phyloP scores from a whole-genome alignment of 1,140 invertebrate species.

The Papilio polyxenes region DNA sequence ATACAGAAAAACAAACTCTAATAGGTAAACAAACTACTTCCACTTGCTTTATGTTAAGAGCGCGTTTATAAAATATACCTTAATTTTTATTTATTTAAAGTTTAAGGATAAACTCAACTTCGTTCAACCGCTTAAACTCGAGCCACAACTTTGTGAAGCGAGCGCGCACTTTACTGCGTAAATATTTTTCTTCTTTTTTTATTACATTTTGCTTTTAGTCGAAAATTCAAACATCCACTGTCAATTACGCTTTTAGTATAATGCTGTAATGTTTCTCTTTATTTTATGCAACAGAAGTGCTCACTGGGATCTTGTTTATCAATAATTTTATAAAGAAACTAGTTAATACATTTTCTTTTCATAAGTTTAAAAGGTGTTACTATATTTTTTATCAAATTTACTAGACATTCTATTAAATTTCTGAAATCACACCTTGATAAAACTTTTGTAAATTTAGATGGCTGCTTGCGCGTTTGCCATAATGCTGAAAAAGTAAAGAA shows the following conservation, averaged over 20 bases:
- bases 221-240: conserved; percentile 37
- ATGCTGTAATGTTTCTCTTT: conserved; percentile 16
- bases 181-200: conserved; percentile 31
- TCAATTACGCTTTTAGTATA: conserved; percentile 37
- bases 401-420: too few species aligned
- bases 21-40: not conserved
- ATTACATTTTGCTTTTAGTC: conserved; percentile 36
- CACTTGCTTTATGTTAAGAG: not conserved
- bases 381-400: too few species aligned
- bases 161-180: conserved; percentile 27
- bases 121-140: conserved; percentile 23
- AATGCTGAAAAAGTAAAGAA: too few species aligned
- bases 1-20: too few species aligned
- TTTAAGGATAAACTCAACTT: conserved; percentile 14
- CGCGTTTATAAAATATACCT: not conserved
- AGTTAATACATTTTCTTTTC: too few species aligned
- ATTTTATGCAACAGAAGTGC: not conserved
- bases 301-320: too few species aligned
- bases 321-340: too few species aligned
- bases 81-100: not conserved
- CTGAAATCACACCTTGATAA: too few species aligned
- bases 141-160: conserved; percentile 14
- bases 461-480: too few species aligned
- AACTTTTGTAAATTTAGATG: too few species aligned
- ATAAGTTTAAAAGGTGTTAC: too few species aligned